Percentiles rank a stretch among this genome's conserved stretches.
Evolutionary conservation across 2,888 invertebrate species (phyloP).

Genomic region (Drosophila merina): DNA sequence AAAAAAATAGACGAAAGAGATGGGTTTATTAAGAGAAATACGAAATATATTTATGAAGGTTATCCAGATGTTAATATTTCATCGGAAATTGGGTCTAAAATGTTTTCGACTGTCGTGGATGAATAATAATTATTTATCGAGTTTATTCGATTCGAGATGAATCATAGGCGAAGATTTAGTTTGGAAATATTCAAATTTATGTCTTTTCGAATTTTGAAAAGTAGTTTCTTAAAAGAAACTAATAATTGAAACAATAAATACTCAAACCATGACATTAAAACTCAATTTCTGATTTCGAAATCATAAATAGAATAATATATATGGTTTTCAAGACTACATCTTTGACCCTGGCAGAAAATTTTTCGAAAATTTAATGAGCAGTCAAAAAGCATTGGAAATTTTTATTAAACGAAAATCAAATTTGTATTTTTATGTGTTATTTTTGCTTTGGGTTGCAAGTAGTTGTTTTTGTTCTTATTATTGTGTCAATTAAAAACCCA

Average conservation of each 20-base stretch:
- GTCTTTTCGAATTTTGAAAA: slow-evolving; percentile 1
- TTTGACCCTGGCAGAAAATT: slow-evolving; percentile 34
- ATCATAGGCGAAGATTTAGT: not conserved
- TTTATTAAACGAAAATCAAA: slow-evolving; percentile 30
- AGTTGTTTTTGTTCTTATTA: slow-evolving; percentile 11
- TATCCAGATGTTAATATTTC: slow-evolving; percentile 2
- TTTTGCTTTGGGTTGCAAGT: slow-evolving; percentile 14
- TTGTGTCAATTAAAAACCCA: slow-evolving; percentile 71
- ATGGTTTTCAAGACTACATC: not conserved
- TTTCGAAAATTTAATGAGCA: slow-evolving; percentile 26
- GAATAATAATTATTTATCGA: not conserved
- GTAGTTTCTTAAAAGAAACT: too few species aligned
- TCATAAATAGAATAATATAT: not conserved
- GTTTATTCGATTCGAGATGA: not conserved
- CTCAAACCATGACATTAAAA: not conserved
- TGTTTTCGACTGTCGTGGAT: not conserved
- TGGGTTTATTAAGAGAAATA: not conserved
- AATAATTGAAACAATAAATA: not conserved
- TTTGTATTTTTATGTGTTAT: slow-evolving; percentile 46
- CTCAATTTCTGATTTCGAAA: not conserved
- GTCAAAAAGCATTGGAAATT: slow-evolving; percentile 35
- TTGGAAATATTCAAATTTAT: not conserved
- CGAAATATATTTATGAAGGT: not conserved
- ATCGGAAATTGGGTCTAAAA: not conserved
- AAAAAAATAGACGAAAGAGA: not conserved